Base-by-base conservation (phyloP, 2,888 invertebrate species). In the Trisateles emortualis region DNA sequence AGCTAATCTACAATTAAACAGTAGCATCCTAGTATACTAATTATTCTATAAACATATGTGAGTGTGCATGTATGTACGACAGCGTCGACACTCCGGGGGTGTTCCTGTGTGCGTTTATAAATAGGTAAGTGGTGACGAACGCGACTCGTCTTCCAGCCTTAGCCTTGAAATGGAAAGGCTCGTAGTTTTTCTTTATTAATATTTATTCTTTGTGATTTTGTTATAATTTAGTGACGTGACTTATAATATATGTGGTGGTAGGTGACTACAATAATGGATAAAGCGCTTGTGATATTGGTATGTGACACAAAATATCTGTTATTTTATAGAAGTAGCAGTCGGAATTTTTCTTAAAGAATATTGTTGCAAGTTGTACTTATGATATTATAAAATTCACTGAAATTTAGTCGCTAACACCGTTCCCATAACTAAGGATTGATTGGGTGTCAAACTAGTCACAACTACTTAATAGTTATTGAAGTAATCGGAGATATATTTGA, bases 111-210 rank as follows among this genome's bases (percentile, higher is more conserved):
- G 89, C 68, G 87, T 88, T 87, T 88, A 90, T 92, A 92, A 87
- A 92, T 90, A 92, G 84, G 82, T 84, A 77, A 80, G 88, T 84
- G 83, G 77, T 85, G 81, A 79, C 66, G 74, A 70, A 62, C 62
- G 65, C 76, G 74, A 65, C 61, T 73, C 83, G 87, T 89, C 88
- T 90, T 90, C 68, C 78, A 79, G 78, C 76, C 72, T 74, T 88
- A 83, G 88, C 90, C 90, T 92, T 91, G 91, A 83, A 84, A 86
- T 90, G 91, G 87, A 82, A 85, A 79, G 73, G 80, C 78, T 73
- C 53, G 64, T 54, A 56, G 46, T 53, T 59, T 59, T 70, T 66
- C 64, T 62, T 24, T 17, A 24, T 6, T 43, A 35, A 35, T 60
- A 54, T 55, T 63, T 68, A 62, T 68, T 68, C 61, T 62, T 56